Evolutionary conservation across 1,140 invertebrate species (phyloP), one percentile per base, ranked within the genome.

Genomic region (Himalopsyche phryganea): DNA sequence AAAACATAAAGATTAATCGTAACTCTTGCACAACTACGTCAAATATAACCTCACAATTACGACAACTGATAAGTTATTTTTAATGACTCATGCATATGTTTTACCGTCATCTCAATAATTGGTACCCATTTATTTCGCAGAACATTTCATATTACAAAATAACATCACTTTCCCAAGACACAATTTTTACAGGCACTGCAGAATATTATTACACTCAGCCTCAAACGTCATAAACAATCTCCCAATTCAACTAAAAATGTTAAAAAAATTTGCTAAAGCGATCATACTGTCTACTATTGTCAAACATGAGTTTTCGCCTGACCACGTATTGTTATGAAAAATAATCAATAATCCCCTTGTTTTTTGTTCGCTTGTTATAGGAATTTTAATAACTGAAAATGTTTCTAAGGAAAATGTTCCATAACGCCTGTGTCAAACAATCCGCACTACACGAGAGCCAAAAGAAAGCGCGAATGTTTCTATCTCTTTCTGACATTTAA

Each of bases 281-380:
- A 3, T 28, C 3, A 28, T 28, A 28, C 9, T 9, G 23, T 9
- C 23, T 28, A 28, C n/a, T 28, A 28, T 28, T 28, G 23, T 3
- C 23, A 28, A 28, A 28, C 23, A 28, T 9, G 23, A 28, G 4
- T 28, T 28, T 28, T 28, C 23, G 23, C 23, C 23, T 9, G 9
- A 9, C 23, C 50, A 40, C 44, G 10, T n/a, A 20, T 33, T 44
- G 15, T 20, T 45, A 15, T 13, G 20, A 9, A 28, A 55, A 55
- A 55, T 47, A 55, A 55, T 55, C 52, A 47, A 55, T 55, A 55
- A 36, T 55, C 47, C 36, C 10, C 33, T 11, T 15, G 41, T 55
- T 55, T 55, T 55, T 41, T 53, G 42, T 35, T 42, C 36, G 19
- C n/a, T 11, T 9, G 17, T 10, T 15, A 11, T 40, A 40, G 15